Conservation (phyloP, 2,888 invertebrate genomes). For the Leptinotarsa haldemani region DNA sequence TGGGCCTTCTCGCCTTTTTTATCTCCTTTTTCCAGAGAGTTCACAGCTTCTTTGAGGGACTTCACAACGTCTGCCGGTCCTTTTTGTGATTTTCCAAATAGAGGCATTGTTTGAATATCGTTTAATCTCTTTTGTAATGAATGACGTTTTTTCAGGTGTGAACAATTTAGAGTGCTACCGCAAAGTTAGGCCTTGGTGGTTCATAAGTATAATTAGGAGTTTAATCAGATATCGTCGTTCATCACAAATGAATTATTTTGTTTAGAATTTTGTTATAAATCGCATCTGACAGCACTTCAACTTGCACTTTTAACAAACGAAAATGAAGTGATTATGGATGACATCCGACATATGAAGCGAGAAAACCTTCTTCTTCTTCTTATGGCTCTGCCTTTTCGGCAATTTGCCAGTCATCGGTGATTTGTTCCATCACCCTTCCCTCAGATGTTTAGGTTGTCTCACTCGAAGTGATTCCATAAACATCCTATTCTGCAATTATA, state of each 20-base stretch:
- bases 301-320: constrained; percentile 12
- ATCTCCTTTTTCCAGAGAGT: constrained; percentile 92
- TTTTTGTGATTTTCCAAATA: constrained; percentile 98
- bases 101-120: constrained; percentile 76
- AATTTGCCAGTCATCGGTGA: too few species aligned
- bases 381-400: too few species aligned
- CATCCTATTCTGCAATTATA: too few species aligned
- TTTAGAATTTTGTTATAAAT: constrained; percentile 37
- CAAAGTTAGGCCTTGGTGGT: constrained; percentile 33
- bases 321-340: neutral
- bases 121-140: constrained; percentile 23
- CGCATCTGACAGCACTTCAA: constrained; percentile 49
- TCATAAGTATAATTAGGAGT: constrained; percentile 30
- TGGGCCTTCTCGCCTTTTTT: constrained; percentile 98
- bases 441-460: too few species aligned
- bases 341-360: neutral
- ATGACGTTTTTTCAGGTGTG: constrained; percentile 39
- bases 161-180: constrained; percentile 34
- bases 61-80: constrained; percentile 98
- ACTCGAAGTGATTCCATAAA: too few species aligned
- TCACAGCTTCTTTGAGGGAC: constrained; percentile 91
- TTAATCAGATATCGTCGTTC: constrained; percentile 47
- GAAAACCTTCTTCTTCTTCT: neutral
- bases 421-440: too few species aligned
- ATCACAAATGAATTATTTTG: constrained; percentile 53